These are phyloP conservation scores for Colistium nudipinnis DNA, from an alignment of 2,113 vertebrate species.

Conservation along the genomic window DNA sequence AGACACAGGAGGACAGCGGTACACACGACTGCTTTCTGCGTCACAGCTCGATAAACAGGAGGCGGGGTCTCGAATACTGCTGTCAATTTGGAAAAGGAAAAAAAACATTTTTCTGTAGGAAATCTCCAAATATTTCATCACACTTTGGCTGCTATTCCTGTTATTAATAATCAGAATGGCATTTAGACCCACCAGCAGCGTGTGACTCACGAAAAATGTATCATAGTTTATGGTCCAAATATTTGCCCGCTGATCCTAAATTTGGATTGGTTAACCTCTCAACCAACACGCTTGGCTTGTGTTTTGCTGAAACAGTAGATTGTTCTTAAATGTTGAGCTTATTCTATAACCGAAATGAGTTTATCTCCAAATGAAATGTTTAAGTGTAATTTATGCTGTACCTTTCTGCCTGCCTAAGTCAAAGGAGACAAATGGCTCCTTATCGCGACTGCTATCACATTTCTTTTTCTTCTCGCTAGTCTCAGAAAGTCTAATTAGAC, in stretches of 20 bases:
- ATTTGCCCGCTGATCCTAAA: slow-evolving; percentile 21
- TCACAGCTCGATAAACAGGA: slow-evolving; percentile 56
- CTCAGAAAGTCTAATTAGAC: neutral
- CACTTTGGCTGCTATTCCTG: slow-evolving; percentile 31
- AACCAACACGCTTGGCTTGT: too few relatives aligned
- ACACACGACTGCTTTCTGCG: slow-evolving; percentile 29
- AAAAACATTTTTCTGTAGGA: slow-evolving; percentile 47
- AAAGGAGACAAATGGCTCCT: neutral
- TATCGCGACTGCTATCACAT: neutral
- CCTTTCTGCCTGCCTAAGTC: neutral
- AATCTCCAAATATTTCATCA: slow-evolving; percentile 23
- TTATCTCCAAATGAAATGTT: neutral
- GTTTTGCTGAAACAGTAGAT: neutral
- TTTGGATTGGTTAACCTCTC: too few relatives aligned
- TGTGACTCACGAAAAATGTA: slow-evolving; percentile 41
- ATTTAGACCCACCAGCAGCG: slow-evolving; percentile 44
- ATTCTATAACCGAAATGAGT: neutral
- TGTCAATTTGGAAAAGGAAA: slow-evolving; percentile 45
- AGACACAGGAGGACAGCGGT: slow-evolving; percentile 37
- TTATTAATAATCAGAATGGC: slow-evolving; percentile 57
- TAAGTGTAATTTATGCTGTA: neutral
- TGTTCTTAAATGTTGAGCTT: too few relatives aligned
- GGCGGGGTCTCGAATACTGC: slow-evolving; percentile 56
- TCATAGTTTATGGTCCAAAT: slow-evolving; percentile 27
- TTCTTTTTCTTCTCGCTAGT: neutral